Base-by-base conservation (phyloP, 2,888 invertebrate species). In the Chrysomela aeneicollis region DNA sequence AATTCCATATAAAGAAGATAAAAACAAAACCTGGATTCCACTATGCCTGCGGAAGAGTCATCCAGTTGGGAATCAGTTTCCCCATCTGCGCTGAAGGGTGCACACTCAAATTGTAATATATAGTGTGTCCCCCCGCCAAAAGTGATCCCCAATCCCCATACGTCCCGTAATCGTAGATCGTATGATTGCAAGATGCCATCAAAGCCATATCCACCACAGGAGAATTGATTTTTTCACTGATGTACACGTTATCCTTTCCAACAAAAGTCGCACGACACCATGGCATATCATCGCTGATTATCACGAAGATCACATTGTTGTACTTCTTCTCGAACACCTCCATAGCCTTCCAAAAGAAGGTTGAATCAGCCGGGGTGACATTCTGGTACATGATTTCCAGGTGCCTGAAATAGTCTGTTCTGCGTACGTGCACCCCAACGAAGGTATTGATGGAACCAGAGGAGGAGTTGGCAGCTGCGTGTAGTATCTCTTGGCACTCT, bases 141-240 rank as follows among this genome's bases (percentile, higher is more conserved):
- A 42, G n/a, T 2, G 42, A n/a, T 2, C 42, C 42, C 42, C 42
- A 42, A 42, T 42, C 42, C n/a, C 42, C 42, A 15, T 42, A 42
- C 42, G 42, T 42, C 42, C 42, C 42, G 15, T 42, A 42, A 42
- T 42, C 42, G 15, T 42, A 42, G 6, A 42, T 42, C 15, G 42
- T 42, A 12, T 42, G 42, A 15, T 42, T 42, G 42, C 42, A 42
- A 42, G 42, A 42, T 3, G 42, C 42, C 42, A 42, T 42, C 42
- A 42, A 15, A 2, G 42, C 42, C 42, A 42, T n/a, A 15, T 42
- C 42, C 42, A 42, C 15, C n/a, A 42, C 42, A 15, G 42, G n/a
- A 2, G 42, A 42, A 26, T 26, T 26, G 4, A 2, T 2, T 15
- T 3, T n/a, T 6, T 15, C 6, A 15, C 15, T 15, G 1, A 42